Base-by-base conservation (phyloP, 2,113 vertebrate genomes). In the Phrynosoma blainvillii region DNA sequence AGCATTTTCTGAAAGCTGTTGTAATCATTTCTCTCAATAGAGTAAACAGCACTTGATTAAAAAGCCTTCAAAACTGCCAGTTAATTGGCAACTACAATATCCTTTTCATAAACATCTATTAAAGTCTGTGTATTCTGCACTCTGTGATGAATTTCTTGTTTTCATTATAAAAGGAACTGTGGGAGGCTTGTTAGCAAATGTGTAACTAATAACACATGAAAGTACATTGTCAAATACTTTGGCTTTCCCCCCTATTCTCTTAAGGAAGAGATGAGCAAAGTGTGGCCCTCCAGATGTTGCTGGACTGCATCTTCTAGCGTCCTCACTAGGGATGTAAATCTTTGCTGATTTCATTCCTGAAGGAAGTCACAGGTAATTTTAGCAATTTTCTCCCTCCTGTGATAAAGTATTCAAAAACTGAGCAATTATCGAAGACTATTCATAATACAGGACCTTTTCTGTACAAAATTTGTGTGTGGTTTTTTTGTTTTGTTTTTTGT, bases 21-120 rank as follows among this genome's bases (percentile, higher is more conserved):
- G 13, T 59, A 84, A 84, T 89, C 79, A 52, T 62, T 88, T 56
- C 52, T 18, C 75, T 30, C 52, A 70, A 75, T 40, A 47, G 11
- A 76, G 91, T 80, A 20, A 88, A 79, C 20, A 2, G 9, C 71
- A 77, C 89, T 92, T 84, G 52, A n/a, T 30, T 84, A 92, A 85
- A 76, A n/a, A 11, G 2, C 23, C 89, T 89, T 68, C 80, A 36
- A 85, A 88, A 54, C 9, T 23, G 12, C 62, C 65, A 40, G 5
- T 16, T 87, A 21, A 14, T 86, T 90, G 84, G 12, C 70, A 90
- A 87, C 80, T 70, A 76, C 0, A 18, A 6, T 74, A n/a, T 82
- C n/a, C 0, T 42, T 54, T 88, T 87, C 80, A 23, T 68, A 92
- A 56, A 84, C 90, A 77, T 13, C 12, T 71, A 75, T 71, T 75